A percentile compares a stretch with the other conserved stretches of the same genome.
Conservation (phyloP, 1,140 invertebrate genomes). For the Ceratina calcarata region DNA sequence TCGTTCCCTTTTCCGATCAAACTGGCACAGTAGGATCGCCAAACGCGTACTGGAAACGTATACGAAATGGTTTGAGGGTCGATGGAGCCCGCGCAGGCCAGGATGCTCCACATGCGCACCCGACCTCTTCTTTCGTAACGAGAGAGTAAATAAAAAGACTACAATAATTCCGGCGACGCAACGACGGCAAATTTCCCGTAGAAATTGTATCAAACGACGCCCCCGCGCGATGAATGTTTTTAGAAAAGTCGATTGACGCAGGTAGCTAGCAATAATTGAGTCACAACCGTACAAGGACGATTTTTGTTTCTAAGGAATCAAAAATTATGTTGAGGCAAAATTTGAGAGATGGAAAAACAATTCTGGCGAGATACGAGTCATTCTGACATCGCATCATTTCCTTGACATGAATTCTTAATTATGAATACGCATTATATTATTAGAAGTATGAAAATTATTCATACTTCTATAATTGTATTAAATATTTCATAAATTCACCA, state of each 20-base stretch:
- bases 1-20: conserved; percentile 55
- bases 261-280: neutral
- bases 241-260: no score
- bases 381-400: neutral
- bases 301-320: no score
- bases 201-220: neutral
- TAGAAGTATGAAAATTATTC: no score
- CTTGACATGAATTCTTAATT: no score
- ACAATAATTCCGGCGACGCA: neutral
- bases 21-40: conserved; percentile 56
- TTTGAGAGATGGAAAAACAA: neutral
- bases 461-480: neutral
- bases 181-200: conserved; percentile 1
- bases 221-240: no score
- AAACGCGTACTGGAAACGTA: conserved; percentile 59
- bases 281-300: no score
- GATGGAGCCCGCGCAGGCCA: conserved; percentile 67
- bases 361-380: no score
- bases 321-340: neutral
- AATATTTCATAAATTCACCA: conserved; percentile 2
- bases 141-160: conserved; percentile 58
- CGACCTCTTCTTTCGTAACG: conserved; percentile 59
- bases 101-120: conserved; percentile 60
- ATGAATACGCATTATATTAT: no score
- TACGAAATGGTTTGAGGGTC: conserved; percentile 67